Evolutionary conservation across 92 coral and sea anemone genomes (phyloP).

Genomic region (Palythoa heliodiscus): DNA sequence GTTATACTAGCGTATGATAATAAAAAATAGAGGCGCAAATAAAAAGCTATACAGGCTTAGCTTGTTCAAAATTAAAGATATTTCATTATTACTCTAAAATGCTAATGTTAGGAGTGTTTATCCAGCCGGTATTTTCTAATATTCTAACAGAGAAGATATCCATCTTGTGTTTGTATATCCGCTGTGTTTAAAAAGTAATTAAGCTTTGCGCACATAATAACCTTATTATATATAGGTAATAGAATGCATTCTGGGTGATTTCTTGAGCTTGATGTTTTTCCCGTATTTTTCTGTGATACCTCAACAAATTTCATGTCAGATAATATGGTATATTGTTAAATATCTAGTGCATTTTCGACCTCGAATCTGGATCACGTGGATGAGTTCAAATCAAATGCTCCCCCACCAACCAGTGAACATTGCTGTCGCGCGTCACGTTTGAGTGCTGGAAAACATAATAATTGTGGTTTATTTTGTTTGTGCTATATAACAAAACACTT

Average conservation of each 20-base stretch:
- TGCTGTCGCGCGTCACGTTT: too few species aligned
- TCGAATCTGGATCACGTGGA: too few species aligned
- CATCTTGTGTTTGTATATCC: not conserved
- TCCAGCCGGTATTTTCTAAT: not conserved
- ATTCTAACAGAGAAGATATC: not conserved
- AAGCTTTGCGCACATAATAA: not conserved
- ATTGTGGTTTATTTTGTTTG: too few species aligned
- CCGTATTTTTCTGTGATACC: not conserved
- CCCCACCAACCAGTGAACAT: too few species aligned
- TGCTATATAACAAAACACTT: too few species aligned
- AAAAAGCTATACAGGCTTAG: not conserved
- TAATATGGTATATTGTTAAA: too few species aligned
- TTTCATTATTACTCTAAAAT: not conserved
- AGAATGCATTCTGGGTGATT: not conserved
- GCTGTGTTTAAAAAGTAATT: conserved; percentile 6
- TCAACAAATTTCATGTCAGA: not conserved
- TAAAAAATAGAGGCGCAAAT: not conserved
- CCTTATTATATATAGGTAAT: conserved; percentile 17
- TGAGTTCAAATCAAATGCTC: too few species aligned
- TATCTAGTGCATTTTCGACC: too few species aligned
- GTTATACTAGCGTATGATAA: not conserved
- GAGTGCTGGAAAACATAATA: too few species aligned
- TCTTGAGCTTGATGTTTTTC: not conserved
- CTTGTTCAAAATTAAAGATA: too few species aligned
- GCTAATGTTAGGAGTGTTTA: not conserved